These are phyloP conservation scores for Oceanodroma leucorhoa DNA, from an alignment of 2,797 vertebrate genomes.

Conservation along the genomic window DNA sequence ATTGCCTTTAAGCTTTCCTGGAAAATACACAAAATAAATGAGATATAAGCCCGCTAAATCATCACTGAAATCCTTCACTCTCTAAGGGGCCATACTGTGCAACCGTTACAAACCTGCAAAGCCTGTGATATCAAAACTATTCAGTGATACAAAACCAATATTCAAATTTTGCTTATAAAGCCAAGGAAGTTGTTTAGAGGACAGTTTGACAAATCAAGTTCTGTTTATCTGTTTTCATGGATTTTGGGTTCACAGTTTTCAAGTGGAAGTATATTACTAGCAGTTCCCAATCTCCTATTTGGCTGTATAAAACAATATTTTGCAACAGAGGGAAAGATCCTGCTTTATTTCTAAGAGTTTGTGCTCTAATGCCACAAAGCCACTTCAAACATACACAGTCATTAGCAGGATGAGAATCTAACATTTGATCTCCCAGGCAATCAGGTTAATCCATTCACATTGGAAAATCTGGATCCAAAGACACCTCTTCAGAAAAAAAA, in stretches of 20 bases:
- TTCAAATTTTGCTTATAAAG: background rate
- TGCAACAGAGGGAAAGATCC: accelerated
- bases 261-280: background rate
- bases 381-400: background rate
- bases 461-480: background rate
- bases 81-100: background rate
- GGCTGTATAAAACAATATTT: background rate
- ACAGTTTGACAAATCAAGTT: background rate
- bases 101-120: background rate
- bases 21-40: background rate
- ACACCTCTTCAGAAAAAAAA: background rate
- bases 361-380: background rate
- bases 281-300: background rate
- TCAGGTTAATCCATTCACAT: background rate
- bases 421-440: background rate
- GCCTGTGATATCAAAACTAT: background rate
- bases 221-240: background rate
- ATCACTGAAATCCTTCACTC: background rate
- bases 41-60: background rate
- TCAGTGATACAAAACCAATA: background rate
- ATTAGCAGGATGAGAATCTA: background rate
- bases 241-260: background rate
- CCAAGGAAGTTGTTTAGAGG: background rate
- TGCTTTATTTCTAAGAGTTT: background rate
- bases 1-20: background rate